These are phyloP conservation scores for Rapana venosa DNA, from an alignment of 2,888 invertebrate genomes.

Conservation along the genomic window DNA sequence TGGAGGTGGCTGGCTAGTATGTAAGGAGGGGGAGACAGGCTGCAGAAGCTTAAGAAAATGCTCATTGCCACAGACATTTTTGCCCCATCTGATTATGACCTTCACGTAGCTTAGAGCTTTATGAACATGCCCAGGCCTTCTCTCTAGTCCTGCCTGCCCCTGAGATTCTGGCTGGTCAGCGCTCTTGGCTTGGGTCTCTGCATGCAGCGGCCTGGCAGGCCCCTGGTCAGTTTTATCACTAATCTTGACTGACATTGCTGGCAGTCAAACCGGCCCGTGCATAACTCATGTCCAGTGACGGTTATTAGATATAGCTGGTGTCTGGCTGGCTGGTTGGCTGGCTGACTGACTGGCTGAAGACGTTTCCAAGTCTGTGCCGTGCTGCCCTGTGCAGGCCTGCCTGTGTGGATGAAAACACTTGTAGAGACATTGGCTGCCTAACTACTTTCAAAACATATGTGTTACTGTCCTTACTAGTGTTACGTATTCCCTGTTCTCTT, in stretches of 20 bases:
- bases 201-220: not conserved
- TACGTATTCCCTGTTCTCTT: too few species aligned
- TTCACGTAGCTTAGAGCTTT: not conserved
- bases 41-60: not conserved
- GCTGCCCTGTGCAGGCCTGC: too few species aligned
- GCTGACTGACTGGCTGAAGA: too few species aligned
- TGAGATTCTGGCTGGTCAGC: not conserved
- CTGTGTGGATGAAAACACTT: too few species aligned
- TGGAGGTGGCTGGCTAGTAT: not conserved
- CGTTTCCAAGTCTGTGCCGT: too few species aligned
- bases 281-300: too few species aligned
- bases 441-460: too few species aligned
- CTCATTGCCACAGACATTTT: not conserved
- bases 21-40: not conserved
- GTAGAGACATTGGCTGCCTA: too few species aligned
- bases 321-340: too few species aligned
- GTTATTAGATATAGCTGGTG: too few species aligned
- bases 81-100: not conserved
- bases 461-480: too few species aligned
- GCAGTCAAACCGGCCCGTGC: not conserved
- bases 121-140: not conserved
- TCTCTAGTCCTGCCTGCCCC: not conserved
- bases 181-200: not conserved
- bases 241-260: not conserved
- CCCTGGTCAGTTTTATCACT: constrained; percentile 10